phyloP scores from a whole-genome alignment of 2,888 invertebrate genomes.

The Lamellibrachia satsuma region DNA sequence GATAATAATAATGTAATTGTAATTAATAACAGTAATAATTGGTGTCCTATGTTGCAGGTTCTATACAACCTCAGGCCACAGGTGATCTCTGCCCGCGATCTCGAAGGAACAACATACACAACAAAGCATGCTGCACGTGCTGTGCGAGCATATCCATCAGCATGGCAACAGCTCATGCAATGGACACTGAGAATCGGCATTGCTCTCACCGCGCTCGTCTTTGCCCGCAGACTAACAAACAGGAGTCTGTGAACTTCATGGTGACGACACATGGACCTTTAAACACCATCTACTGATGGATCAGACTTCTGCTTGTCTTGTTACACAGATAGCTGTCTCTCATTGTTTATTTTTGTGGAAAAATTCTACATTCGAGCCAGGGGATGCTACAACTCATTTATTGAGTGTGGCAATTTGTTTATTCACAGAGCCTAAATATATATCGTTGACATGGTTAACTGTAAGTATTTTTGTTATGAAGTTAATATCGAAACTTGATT shows the following conservation, averaged over 20 bases:
- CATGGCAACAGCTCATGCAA: neutral
- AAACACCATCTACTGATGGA: too few relatives aligned
- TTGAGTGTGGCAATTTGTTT: too few relatives aligned
- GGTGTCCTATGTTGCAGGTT: slow-evolving; percentile 26
- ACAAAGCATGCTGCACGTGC: neutral
- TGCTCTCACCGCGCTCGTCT: neutral
- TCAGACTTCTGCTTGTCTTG: too few relatives aligned
- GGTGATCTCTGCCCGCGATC: slow-evolving; percentile 45
- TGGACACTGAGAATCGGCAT: slow-evolving; percentile 7
- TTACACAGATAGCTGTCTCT: too few relatives aligned
- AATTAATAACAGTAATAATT: neutral
- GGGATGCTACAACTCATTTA: too few relatives aligned
- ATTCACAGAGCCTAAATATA: too few relatives aligned
- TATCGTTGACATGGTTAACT: too few relatives aligned
- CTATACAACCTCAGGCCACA: slow-evolving; percentile 53
- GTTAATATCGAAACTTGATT: neutral
- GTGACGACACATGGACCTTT: neutral
- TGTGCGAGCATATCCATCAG: neutral
- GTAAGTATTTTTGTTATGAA: neutral
- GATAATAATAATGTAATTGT: too few relatives aligned
- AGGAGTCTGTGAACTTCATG: neutral
- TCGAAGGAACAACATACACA: slow-evolving; percentile 36
- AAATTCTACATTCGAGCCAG: too few relatives aligned
- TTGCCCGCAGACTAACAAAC: neutral
- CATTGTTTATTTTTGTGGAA: too few relatives aligned